These are phyloP conservation scores for Sisor rabdophorus DNA, from an alignment of 2,113 vertebrate genomes.

Conservation along the genomic window DNA sequence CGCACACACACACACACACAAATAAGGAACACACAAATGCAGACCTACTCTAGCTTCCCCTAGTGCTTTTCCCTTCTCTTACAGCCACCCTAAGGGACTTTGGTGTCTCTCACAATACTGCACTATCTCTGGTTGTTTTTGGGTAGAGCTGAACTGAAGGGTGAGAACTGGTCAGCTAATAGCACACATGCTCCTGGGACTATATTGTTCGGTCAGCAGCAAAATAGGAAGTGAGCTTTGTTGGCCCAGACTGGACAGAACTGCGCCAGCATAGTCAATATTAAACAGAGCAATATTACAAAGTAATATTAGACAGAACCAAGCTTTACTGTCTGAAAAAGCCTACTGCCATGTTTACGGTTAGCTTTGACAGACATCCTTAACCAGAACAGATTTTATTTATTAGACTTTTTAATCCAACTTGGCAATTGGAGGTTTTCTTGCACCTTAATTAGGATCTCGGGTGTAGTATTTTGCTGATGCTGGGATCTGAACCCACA, in stretches of 20 bases:
- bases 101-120: slow-evolving; percentile 24
- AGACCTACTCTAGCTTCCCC: slow-evolving; percentile 8
- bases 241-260: neutral
- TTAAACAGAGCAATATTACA: slow-evolving; percentile 3
- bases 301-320: slow-evolving; percentile 5
- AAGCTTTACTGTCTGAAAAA: slow-evolving; percentile 11
- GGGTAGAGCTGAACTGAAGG: slow-evolving; percentile 2
- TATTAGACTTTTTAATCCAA: no score
- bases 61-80: slow-evolving; percentile 3
- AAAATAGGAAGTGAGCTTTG: slow-evolving; percentile 9
- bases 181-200: slow-evolving; percentile 4
- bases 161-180: slow-evolving; percentile 24
- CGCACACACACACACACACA: slow-evolving; percentile 19
- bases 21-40: slow-evolving; percentile 20
- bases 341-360: neutral
- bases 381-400: no score
- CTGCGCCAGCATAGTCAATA: slow-evolving; percentile 4
- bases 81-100: slow-evolving; percentile 1
- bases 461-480: no score
- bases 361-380: no score
- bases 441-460: no score
- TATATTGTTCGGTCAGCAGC: neutral
- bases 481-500: no score
- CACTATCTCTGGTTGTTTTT: slow-evolving; percentile 16
- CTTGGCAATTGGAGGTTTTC: no score